Evolutionary conservation across 2,113 vertebrate species (phyloP).

Genomic region (Opisthocomus hoazin): DNA sequence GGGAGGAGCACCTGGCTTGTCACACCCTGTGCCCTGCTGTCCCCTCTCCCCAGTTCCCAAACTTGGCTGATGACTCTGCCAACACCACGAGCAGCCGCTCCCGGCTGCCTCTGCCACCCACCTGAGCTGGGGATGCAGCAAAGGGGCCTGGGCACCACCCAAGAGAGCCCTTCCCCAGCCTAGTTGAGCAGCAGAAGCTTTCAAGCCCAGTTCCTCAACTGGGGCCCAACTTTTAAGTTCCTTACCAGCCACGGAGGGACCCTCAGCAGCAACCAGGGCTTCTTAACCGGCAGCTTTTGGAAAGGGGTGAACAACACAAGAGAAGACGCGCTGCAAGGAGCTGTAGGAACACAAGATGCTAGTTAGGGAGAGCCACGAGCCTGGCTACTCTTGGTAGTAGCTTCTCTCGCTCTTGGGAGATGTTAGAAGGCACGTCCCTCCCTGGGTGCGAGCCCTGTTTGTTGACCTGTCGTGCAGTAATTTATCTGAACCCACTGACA

Average conservation of each 20-base stretch:
- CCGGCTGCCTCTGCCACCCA: not conserved
- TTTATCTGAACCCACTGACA: not conserved
- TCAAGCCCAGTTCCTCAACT: not conserved
- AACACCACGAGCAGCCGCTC: not conserved
- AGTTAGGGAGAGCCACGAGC: not conserved
- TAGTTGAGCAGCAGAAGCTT: not conserved
- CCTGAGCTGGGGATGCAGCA: not conserved
- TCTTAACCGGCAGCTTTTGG: not conserved
- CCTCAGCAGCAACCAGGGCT: not conserved
- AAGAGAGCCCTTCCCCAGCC: not conserved
- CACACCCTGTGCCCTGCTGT: not conserved
- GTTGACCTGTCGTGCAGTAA: not conserved
- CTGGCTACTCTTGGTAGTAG: not conserved
- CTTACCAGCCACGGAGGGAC: not conserved
- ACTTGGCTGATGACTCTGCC: rapidly evolving
- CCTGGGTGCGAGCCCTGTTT: not conserved
- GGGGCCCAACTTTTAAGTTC: not conserved
- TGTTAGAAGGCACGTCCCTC: not conserved
- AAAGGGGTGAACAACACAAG: not conserved
- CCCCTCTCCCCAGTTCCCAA: not conserved
- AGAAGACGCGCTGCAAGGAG: not conserved
- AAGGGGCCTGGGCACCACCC: not conserved
- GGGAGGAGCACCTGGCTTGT: not conserved
- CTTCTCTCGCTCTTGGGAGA: not conserved
- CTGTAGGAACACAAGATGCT: rapidly evolving